phyloP scores from a whole-genome alignment of 2,797 vertebrate species.

The Fringilla coelebs region DNA sequence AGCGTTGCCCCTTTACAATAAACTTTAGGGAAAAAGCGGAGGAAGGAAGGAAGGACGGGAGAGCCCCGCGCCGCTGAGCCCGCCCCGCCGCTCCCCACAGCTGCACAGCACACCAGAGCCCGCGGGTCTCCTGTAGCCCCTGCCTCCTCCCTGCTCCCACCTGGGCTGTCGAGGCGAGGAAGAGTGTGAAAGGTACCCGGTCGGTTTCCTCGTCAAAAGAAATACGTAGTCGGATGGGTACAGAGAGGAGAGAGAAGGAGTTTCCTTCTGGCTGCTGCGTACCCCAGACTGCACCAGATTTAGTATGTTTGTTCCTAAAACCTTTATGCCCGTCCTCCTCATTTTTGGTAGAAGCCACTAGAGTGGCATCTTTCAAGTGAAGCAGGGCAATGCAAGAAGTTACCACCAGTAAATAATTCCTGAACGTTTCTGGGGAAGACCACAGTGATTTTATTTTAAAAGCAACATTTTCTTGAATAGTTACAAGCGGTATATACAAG shows the following conservation, averaged over 20 bases:
- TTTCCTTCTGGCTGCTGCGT: background rate
- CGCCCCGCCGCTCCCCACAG: background rate
- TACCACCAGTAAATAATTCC: background rate
- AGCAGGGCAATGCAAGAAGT: background rate
- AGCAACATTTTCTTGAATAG: background rate
- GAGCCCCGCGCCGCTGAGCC: background rate
- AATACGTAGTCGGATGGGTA: background rate
- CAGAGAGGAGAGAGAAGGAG: background rate
- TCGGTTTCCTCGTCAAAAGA: background rate
- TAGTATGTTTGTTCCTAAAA: background rate
- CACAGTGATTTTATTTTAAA: background rate
- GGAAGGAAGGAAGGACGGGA: background rate
- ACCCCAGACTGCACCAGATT: background rate
- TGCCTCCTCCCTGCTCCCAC: background rate
- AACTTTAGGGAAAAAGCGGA: conserved; percentile 31
- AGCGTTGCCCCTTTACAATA: conserved; percentile 76
- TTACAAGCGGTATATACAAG: background rate
- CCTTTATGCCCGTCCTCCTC: background rate
- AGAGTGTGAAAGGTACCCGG: background rate
- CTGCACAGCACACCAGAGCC: background rate
- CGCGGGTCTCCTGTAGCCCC: background rate
- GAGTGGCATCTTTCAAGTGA: conserved; percentile 17
- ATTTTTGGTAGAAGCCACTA: background rate
- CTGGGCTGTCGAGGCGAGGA: background rate
- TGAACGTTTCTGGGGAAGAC: background rate